phyloP scores from a whole-genome alignment of 2,888 invertebrate species.

The Papilio gigon region DNA sequence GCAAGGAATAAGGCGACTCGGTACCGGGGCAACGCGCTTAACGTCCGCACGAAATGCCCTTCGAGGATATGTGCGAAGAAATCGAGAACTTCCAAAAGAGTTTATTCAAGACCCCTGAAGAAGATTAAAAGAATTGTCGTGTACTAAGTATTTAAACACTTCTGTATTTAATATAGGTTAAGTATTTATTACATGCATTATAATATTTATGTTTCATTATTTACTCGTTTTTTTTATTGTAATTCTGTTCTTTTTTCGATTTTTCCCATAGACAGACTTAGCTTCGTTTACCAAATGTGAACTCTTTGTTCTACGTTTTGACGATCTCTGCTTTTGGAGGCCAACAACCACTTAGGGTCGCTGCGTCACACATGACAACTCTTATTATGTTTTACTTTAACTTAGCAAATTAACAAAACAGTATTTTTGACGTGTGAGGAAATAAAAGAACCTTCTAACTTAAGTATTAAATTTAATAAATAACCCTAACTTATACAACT shows the following conservation, averaged over 20 bases:
- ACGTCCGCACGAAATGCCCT: conserved; percentile 52
- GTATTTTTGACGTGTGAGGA: neutral
- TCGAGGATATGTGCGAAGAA: conserved; percentile 64
- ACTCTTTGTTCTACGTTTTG: too few relatives aligned
- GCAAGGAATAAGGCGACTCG: conserved; percentile 52
- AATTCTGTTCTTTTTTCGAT: neutral
- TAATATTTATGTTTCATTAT: neutral
- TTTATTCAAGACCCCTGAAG: conserved; percentile 61
- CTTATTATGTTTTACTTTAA: neutral
- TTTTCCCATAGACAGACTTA: neutral
- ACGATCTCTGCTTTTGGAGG: too few relatives aligned
- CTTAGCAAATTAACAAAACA: neutral
- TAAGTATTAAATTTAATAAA: conserved; percentile 32
- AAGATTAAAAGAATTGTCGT: conserved; percentile 58
- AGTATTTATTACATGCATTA: neutral
- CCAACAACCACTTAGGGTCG: too few relatives aligned
- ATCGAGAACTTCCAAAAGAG: conserved; percentile 51
- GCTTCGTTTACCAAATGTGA: too few relatives aligned
- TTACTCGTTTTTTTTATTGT: neutral
- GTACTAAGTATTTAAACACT: conserved; percentile 38
- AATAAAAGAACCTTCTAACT: neutral
- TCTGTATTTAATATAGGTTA: neutral
- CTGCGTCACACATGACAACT: too few relatives aligned
- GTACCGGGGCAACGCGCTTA: conserved; percentile 53
- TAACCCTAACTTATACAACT: conserved; percentile 37